phyloP scores from a whole-genome alignment of 2,797 vertebrate genomes.

The Iguana delicatissima region DNA sequence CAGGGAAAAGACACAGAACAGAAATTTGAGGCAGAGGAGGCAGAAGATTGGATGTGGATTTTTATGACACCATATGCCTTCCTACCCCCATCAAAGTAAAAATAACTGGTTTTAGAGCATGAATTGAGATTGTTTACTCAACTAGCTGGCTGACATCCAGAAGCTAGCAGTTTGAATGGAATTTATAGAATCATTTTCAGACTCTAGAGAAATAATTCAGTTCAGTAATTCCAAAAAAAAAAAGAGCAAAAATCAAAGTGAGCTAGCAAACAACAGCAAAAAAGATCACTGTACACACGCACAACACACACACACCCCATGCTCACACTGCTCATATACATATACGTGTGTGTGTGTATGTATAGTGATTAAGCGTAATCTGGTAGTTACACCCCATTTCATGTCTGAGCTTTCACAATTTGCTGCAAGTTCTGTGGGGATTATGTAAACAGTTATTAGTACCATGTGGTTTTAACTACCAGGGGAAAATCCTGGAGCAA shows the following conservation, averaged over 20 bases:
- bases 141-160: constrained; percentile 16
- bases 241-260: background rate
- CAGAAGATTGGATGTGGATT: background rate
- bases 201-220: constrained; percentile 6
- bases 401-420: constrained; percentile 25
- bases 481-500: constrained; percentile 3
- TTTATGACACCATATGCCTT: constrained; percentile 22
- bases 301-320: background rate
- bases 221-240: background rate
- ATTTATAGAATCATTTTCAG: constrained; percentile 9
- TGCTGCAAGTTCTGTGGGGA: constrained; percentile 9
- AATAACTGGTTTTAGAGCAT: constrained; percentile 14
- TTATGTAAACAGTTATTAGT: constrained; percentile 35
- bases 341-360: background rate
- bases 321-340: background rate
- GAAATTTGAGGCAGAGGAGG: background rate
- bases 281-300: background rate
- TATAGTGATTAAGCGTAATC: constrained; percentile 7
- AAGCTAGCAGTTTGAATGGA: constrained; percentile 1
- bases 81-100: background rate
- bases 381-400: constrained; percentile 9
- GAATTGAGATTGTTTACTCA: constrained; percentile 17
- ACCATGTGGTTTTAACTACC: constrained; percentile 16
- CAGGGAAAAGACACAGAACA: background rate
- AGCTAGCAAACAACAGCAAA: background rate